These are phyloP conservation scores for Bucco capensis DNA, from an alignment of 2,113 vertebrate species.

Conservation along the genomic window DNA sequence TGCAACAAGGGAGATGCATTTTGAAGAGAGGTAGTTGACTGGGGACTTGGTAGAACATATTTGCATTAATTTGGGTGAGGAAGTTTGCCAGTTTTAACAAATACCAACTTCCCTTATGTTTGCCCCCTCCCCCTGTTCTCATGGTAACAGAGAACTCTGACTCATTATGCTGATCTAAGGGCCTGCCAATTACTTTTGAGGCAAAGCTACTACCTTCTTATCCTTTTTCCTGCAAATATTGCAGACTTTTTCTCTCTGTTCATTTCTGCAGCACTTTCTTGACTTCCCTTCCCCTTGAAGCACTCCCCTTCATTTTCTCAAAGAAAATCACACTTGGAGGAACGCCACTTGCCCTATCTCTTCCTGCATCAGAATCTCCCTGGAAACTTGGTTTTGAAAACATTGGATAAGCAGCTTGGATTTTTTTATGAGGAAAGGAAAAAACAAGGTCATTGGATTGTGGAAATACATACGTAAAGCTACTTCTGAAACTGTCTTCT, in stretches of 20 bases:
- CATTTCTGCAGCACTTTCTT: not conserved
- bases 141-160: not conserved
- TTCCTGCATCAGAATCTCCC: not conserved
- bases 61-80: not conserved
- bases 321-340: not conserved
- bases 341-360: not conserved
- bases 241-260: not conserved
- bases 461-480: not conserved
- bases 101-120: not conserved
- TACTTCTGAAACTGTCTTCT: not conserved
- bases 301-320: not conserved
- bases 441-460: not conserved
- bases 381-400: not conserved
- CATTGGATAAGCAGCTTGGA: not conserved
- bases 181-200: not conserved
- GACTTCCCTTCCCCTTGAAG: not conserved
- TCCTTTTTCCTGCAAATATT: not conserved
- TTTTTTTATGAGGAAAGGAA: not conserved
- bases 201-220: not conserved
- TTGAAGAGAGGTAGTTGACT: not conserved
- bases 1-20: not conserved
- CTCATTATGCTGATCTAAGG: not conserved
- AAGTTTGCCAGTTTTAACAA: not conserved
- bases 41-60: not conserved
- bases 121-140: not conserved